phyloP scores from a whole-genome alignment of 2,797 vertebrate species.

The Sus cebifrons region DNA sequence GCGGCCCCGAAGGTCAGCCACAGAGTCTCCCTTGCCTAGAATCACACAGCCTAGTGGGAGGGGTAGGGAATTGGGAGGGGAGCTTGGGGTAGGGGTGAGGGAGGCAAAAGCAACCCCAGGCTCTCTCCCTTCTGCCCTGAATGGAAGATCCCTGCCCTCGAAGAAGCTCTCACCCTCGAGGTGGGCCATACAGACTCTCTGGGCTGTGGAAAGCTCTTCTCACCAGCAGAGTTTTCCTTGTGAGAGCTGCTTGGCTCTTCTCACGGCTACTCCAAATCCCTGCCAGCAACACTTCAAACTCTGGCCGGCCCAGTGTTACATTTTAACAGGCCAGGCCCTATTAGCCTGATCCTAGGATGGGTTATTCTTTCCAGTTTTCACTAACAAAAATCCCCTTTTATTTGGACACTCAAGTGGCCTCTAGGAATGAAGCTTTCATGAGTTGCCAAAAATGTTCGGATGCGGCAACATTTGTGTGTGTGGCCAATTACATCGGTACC shows the following conservation, averaged over 20 bases:
- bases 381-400: constrained; percentile 87
- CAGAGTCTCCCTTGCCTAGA: neutral
- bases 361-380: constrained; percentile 86
- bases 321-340: constrained; percentile 83
- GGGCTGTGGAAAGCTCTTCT: constrained; percentile 37
- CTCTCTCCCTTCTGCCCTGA: neutral
- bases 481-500: constrained; percentile 84
- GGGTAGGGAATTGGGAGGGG: neutral
- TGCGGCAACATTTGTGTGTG: constrained; percentile 85
- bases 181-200: neutral
- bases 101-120: neutral
- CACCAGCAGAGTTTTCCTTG: constrained; percentile 51
- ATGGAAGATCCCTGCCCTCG: neutral
- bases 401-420: constrained; percentile 88
- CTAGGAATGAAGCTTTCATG: constrained; percentile 86
- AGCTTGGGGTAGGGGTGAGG: neutral
- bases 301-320: constrained; percentile 80
- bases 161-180: neutral
- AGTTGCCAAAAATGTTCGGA: constrained; percentile 84
- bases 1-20: constrained; percentile 37
- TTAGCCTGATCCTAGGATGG: constrained; percentile 82
- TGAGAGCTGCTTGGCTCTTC: constrained; percentile 77
- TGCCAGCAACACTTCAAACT: constrained; percentile 84
- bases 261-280: neutral
- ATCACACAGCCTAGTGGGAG: constrained; percentile 40